These are phyloP conservation scores for Smittia aterrima DNA, from an alignment of 2,888 invertebrate species.

Conservation along the genomic window DNA sequence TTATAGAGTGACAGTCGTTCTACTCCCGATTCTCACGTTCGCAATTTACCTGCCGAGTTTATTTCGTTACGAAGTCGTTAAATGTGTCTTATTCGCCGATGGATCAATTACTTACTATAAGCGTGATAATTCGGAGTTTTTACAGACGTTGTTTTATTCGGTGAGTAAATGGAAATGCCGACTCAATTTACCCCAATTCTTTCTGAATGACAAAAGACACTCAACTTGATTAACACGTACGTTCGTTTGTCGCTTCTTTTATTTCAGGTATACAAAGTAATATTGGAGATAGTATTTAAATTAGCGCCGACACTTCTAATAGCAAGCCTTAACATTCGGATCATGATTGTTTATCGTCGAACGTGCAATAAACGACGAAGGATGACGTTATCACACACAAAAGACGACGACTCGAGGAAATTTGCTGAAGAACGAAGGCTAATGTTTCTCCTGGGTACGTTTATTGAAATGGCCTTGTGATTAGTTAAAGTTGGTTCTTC, in stretches of 20 bases:
- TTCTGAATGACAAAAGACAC: neutral
- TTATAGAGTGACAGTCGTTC: conserved; percentile 59
- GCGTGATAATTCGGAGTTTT: conserved; percentile 56
- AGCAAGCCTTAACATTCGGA: conserved; percentile 64
- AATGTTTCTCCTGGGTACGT: conserved; percentile 57
- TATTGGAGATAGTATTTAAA: conserved; percentile 65
- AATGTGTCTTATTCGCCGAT: conserved; percentile 55
- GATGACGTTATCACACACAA: conserved; percentile 64
- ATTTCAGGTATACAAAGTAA: conserved; percentile 59
- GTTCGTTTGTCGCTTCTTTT: conserved; percentile 9
- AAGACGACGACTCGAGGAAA: conserved; percentile 63
- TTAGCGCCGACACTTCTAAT: conserved; percentile 66
- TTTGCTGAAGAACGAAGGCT: conserved; percentile 67
- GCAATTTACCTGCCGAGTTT: conserved; percentile 67
- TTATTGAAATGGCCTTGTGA: neutral
- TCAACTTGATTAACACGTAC: neutral
- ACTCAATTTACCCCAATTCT: neutral
- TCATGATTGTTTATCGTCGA: conserved; percentile 64
- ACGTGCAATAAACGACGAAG: conserved; percentile 64
- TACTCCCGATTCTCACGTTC: conserved; percentile 65
- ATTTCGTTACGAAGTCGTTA: conserved; percentile 62
- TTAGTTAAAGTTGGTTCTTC: neutral
- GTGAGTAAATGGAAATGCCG: conserved; percentile 47
- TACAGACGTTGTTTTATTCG: conserved; percentile 57
- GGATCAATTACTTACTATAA: conserved; percentile 61